Conservation (phyloP, 37 sponge, comb jelly and placozoan genomes). For the Aplysina aerophoba region DNA sequence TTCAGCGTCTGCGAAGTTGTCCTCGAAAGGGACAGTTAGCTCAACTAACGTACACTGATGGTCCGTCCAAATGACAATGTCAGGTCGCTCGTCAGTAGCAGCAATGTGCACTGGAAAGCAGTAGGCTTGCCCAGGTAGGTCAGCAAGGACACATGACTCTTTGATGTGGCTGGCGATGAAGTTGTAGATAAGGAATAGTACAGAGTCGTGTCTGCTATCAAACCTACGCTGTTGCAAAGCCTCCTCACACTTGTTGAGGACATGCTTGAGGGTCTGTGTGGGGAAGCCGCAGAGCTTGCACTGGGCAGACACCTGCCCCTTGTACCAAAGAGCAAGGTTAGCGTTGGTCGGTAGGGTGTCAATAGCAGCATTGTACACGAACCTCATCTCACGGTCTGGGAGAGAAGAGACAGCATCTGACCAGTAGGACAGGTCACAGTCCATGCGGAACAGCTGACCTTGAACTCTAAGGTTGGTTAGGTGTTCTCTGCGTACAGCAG, state of each 20-base stretch:
- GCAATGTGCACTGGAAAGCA: conserved; percentile 20
- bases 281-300: conserved; percentile 2
- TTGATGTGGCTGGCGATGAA: neutral
- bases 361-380: neutral
- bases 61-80: conserved; percentile 14
- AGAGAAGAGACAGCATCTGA: neutral
- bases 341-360: neutral
- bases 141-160: too few species aligned
- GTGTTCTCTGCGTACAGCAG: neutral
- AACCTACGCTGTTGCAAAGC: neutral
- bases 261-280: too few species aligned
- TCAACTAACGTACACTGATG: too few species aligned
- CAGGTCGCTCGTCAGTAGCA: conserved; percentile 4
- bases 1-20: too few species aligned
- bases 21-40: too few species aligned
- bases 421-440: too few species aligned
- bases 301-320: neutral
- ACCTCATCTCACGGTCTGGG: conserved; percentile 17
- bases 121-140: too few species aligned
- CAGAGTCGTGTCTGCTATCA: neutral
- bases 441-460: too few species aligned
- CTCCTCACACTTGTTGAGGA: too few species aligned
- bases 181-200: neutral
- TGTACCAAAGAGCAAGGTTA: conserved; percentile 11
- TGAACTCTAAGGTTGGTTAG: neutral